These are phyloP conservation scores for Athalia cordata DNA, from an alignment of 2,888 invertebrate genomes.

Conservation along the genomic window DNA sequence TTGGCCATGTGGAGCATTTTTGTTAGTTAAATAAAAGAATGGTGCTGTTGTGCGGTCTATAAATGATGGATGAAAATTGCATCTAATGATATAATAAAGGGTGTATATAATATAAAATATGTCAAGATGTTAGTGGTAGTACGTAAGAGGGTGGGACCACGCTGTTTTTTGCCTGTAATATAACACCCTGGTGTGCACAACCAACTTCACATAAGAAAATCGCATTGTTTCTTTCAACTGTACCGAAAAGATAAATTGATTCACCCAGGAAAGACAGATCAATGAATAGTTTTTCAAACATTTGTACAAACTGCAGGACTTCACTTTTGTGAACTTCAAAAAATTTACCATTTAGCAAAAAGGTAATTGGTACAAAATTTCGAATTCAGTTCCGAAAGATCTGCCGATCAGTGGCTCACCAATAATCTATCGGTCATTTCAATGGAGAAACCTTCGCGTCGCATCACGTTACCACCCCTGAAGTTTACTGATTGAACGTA, in stretches of 20 bases:
- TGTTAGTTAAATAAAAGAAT: slow-evolving; percentile 68
- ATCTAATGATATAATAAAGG: slow-evolving; percentile 60
- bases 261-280: slow-evolving; percentile 27
- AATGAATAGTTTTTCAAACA: not conserved
- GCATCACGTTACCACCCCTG: slow-evolving; percentile 70
- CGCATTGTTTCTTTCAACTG: slow-evolving; percentile 13
- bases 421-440: slow-evolving; percentile 1
- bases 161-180: slow-evolving; percentile 14
- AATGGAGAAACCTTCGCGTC: slow-evolving; percentile 59
- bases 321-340: not conserved
- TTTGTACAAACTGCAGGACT: not conserved
- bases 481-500: slow-evolving; percentile 52
- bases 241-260: slow-evolving; percentile 11
- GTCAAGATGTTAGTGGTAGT: slow-evolving; percentile 63
- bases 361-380: too few relatives aligned
- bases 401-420: slow-evolving; percentile 35
- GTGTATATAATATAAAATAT: slow-evolving; percentile 58
- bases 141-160: slow-evolving; percentile 39
- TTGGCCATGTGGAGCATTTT: slow-evolving; percentile 73
- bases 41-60: slow-evolving; percentile 62
- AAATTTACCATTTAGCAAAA: not conserved
- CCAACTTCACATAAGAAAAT: slow-evolving; percentile 36
- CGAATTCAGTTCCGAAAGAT: not conserved
- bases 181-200: slow-evolving; percentile 26
- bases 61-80: slow-evolving; percentile 65